Evolutionary conservation across 2,797 vertebrate species (phyloP).

Genomic region (Tokudaia muenninki): DNA sequence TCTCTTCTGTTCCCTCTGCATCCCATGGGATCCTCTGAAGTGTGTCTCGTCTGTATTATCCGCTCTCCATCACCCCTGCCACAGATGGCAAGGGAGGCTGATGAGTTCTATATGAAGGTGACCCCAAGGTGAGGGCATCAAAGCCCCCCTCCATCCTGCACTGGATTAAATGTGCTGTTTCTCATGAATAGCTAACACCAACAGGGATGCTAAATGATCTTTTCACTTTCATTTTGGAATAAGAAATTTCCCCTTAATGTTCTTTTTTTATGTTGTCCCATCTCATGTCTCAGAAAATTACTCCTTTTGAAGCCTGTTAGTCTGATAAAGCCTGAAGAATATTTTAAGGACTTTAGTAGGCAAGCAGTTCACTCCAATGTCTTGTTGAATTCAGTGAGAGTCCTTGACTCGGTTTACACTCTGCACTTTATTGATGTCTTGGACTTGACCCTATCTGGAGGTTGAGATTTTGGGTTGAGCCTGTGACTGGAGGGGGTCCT

Average conservation of each 20-base stretch:
- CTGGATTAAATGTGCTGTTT: conserved; percentile 76
- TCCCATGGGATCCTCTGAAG: background rate
- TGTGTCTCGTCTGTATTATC: background rate
- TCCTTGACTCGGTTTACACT: conserved; percentile 13
- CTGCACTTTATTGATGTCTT: background rate
- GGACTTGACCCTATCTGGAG: background rate
- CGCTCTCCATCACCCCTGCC: background rate
- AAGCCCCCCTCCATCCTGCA: conserved; percentile 60
- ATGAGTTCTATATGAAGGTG: conserved; percentile 88
- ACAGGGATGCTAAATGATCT: conserved; percentile 74
- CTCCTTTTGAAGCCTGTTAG: conserved; percentile 78
- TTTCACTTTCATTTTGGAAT: conserved; percentile 82
- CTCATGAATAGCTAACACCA: conserved; percentile 82
- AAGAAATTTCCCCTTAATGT: conserved; percentile 78
- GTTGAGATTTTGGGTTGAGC: background rate
- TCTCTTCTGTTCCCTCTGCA: background rate
- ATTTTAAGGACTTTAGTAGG: conserved; percentile 71
- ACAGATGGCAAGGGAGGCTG: conserved; percentile 54
- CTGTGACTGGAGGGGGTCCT: background rate
- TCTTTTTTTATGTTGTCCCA: conserved; percentile 83
- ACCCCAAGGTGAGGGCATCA: conserved; percentile 84
- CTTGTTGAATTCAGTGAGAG: conserved; percentile 12
- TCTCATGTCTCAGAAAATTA: conserved; percentile 80
- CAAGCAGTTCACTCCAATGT: conserved; percentile 56
- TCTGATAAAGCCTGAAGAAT: conserved; percentile 76